Base-by-base conservation (phyloP, 2,888 invertebrate species). In the Stenurella melanura region DNA sequence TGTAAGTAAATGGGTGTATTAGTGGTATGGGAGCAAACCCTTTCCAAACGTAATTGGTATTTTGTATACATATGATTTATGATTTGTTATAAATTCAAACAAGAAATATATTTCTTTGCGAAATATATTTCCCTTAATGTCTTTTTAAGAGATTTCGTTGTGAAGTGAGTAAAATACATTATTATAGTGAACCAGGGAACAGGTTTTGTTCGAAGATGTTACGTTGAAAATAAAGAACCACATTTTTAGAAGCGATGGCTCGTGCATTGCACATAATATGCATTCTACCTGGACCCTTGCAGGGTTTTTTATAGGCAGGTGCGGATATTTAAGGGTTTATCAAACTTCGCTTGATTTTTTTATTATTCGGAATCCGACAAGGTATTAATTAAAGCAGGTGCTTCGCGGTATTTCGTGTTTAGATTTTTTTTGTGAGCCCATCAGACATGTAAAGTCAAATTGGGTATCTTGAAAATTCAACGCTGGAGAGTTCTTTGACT, bases 281-380 rank as follows among this genome's bases (percentile, higher is more conserved):
- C 21, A 64, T 61, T 67, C 73, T 80, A 78, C 81, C 79, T 80
- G 79, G 15, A 66, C 60, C 73, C 56, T 60, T 63, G 70, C 73
- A 72, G 80, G 74, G 73, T 78, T 80, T 80, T 79, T 76, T 77
- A 77, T 58, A 18, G 83, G 82, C 87, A 87, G 87, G 86, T 87
- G 87, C 84, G 78, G 84, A 86, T 85, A 85, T 82, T 84, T 81
- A 84, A 85, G 87, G 87, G 87, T 85, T 87, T 85, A 85, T 86
- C 84, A 75, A 64, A 64, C 57, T 57, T 66, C 78, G 79, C 76
- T 78, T 74, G 58, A 79, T 75, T 77, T 78, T 79, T 81, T 80
- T 78, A 78, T 74, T 71, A 74, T 78, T 77, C 76, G 72, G 74
- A 77, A 79, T 81, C 78, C 75, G 80, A 78, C 77, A 74, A 73